phyloP scores from a whole-genome alignment of 2,797 vertebrate species.

The Lithobates pipiens region DNA sequence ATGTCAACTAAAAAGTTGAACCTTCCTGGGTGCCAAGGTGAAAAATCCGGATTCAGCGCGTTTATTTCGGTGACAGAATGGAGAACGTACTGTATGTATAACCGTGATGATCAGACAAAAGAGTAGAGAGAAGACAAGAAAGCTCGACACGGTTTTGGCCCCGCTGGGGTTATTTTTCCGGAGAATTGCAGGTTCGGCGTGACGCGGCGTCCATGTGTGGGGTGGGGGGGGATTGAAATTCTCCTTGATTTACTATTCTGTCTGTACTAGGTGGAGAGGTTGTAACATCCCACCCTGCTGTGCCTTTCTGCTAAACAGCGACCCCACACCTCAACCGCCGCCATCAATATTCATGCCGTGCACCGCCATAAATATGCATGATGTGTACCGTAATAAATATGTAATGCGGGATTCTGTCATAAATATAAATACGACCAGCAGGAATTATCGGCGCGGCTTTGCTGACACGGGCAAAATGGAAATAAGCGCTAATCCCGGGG shows the following conservation, averaged over 20 bases:
- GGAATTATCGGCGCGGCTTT: neutral
- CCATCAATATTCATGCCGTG: conserved; percentile 16
- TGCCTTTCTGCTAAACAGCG: conserved; percentile 4
- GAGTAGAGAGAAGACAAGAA: conserved; percentile 1
- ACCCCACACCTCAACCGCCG: conserved; percentile 6
- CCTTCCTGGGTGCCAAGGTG: no score
- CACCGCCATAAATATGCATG: conserved; percentile 27
- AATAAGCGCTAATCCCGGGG: neutral
- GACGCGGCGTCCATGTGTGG: neutral
- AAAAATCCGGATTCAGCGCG: no score
- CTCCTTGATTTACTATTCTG: conserved; percentile 12
- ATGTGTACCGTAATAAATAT: conserved; percentile 33
- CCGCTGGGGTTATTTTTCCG: neutral
- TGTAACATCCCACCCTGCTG: conserved; percentile 35
- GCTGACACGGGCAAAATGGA: conserved; percentile 33
- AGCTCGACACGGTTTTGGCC: neutral
- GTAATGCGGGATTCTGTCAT: conserved; percentile 7
- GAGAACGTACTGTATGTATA: no score
- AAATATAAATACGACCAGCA: conserved; percentile 37
- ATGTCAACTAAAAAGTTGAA: no score
- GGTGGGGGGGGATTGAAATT: neutral
- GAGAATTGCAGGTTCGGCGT: neutral
- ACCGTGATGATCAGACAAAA: neutral
- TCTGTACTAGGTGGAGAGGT: conserved; percentile 13
- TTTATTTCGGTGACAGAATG: no score